Conservation (phyloP, 35 echinoderm and acorn worm species). For the Amphiura filiformis region DNA sequence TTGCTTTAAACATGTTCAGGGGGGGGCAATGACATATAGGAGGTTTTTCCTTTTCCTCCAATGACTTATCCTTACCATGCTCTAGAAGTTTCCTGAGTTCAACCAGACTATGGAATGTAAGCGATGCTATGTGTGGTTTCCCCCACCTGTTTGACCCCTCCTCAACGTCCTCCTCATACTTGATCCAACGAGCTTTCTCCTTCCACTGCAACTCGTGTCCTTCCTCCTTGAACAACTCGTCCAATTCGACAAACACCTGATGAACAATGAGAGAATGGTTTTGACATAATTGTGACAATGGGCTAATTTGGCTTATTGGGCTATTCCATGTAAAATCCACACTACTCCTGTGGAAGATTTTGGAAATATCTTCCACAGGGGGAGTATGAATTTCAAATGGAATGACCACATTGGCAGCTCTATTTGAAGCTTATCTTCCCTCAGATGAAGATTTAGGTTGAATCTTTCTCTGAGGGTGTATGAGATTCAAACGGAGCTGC, state of each 20-base stretch:
- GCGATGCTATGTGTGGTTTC: conserved; percentile 93
- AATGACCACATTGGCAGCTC: too few species aligned
- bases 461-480: too few species aligned
- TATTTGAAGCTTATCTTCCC: too few species aligned
- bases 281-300: background rate
- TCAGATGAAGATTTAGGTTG: too few species aligned
- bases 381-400: too few species aligned
- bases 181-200: conserved; percentile 98
- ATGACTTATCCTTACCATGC: conserved; percentile 81
- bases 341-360: too few species aligned
- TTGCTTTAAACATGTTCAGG: too few species aligned
- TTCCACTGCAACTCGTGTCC: conserved; percentile 97
- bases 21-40: too few species aligned
- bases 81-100: conserved; percentile 82
- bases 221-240: conserved; percentile 87
- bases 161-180: conserved; percentile 99
- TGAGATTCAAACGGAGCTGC: too few species aligned
- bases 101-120: conserved; percentile 92
- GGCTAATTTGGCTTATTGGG: background rate
- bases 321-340: too few species aligned
- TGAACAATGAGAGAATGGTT: background rate
- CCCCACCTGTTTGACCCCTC: conserved; percentile 93
- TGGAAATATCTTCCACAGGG: too few species aligned
- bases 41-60: too few species aligned
- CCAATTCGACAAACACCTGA: conserved; percentile 96